Evolutionary conservation across 2,113 vertebrate genomes (phyloP), one percentile per base, ranked within the genome.

Genomic region (Euleptes europaea): DNA sequence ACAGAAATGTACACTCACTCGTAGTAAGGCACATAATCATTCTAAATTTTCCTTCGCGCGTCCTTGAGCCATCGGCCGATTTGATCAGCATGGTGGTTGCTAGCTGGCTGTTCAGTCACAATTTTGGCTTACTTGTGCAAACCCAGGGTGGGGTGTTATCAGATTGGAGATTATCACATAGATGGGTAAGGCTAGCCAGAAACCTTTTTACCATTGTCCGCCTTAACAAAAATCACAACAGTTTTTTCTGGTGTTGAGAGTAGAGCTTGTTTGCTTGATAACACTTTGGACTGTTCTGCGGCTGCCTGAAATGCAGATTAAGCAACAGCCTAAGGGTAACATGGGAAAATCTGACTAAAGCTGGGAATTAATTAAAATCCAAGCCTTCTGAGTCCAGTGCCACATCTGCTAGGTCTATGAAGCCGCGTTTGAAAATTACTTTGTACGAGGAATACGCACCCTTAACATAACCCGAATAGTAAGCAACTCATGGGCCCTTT

Each of bases 301-400:
- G 54, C 40, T 83, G 82, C 74, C 82, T 83, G 82, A 83, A 83
- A 83, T 83, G 57, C 72, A 75, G 82, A 83, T 83, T 65, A 75
- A 75, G 71, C 57, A 49, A 66, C 40, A 75, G 82, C 82, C 82
- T 83, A 19, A 35, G 71, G 72, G 71, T 38, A 60, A 76, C 82
- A 75, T 65, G 72, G 70, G 38, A 74, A 57, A 40, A 44, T 63
- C 51, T 44, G 81, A 74, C 70, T 83, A 70, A 51, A 65, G 71
- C 38, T 74, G 81, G 81, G 81, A 83, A 65, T 74, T 74, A 75
- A 84, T 76, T 76, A 72, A 84, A 84, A 84, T 84, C 31, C 42
- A 84, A 12, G 82, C 51, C 57, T 84, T 84, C 54, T 33, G 70
- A 44, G 81, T 63, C 38, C 54, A 73, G 60, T 5, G 28, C 72